Conservation (phyloP, 2,113 vertebrate genomes). For the Felis chaus region DNA sequence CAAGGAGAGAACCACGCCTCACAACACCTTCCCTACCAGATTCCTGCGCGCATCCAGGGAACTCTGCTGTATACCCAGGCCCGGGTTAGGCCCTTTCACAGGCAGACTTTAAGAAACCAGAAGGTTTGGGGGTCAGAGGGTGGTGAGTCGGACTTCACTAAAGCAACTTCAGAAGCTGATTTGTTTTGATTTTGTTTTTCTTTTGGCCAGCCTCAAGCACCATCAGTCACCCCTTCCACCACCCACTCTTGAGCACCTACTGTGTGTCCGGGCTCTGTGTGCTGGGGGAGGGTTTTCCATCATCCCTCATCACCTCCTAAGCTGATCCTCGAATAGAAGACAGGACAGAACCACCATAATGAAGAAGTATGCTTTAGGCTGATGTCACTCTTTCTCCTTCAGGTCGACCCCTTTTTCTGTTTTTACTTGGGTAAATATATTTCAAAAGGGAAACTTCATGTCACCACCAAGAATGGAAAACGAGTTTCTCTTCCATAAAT, state of each 20-base stretch:
- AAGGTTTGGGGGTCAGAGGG: not conserved
- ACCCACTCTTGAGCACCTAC: not conserved
- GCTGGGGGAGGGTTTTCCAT: not conserved
- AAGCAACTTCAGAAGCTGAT: not conserved
- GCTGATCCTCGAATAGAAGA: not conserved
- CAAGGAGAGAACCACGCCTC: not conserved
- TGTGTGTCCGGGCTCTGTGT: not conserved
- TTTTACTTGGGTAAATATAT: conserved; percentile 21
- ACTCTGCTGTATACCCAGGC: not conserved
- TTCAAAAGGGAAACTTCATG: conserved; percentile 14
- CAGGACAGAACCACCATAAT: not conserved
- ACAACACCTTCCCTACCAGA: too few species aligned
- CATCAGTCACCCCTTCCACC: not conserved
- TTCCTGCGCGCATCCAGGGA: not conserved
- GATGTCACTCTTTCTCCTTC: not conserved
- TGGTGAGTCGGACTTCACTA: not conserved
- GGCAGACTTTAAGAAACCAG: not conserved
- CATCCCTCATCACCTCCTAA: not conserved
- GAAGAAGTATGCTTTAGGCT: not conserved
- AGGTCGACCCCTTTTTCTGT: not conserved
- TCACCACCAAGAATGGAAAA: conserved; percentile 5
- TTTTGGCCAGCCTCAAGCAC: not conserved
- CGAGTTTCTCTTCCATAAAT: conserved; percentile 43
- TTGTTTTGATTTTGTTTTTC: not conserved
- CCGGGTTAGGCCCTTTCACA: not conserved